These are phyloP conservation scores for Portevinia maculata DNA, from an alignment of 2,888 invertebrate genomes.

Conservation along the genomic window DNA sequence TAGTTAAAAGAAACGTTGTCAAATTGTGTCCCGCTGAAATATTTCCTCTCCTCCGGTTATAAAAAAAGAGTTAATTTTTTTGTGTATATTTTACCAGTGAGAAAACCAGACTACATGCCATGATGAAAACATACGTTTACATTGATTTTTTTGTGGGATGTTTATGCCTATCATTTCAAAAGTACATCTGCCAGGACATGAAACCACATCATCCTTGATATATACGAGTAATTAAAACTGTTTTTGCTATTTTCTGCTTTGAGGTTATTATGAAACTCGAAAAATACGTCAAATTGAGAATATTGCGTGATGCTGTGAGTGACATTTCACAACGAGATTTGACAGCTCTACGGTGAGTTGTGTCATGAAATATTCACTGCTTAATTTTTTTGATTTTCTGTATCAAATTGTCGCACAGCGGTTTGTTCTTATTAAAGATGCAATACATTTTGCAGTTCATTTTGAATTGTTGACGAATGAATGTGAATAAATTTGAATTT, in stretches of 20 bases:
- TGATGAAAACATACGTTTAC: conserved; percentile 3
- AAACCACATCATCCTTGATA: background rate
- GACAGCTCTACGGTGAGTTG: conserved; percentile 46
- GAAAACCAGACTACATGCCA: conserved; percentile 29
- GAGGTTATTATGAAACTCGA: conserved; percentile 5
- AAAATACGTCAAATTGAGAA: conserved; percentile 51
- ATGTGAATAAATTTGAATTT: conserved; percentile 21
- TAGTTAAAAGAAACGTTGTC: too few species aligned
- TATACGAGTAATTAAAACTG: background rate
- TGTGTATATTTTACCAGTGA: conserved; percentile 8
- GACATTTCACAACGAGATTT: conserved; percentile 51
- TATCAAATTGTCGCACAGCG: background rate
- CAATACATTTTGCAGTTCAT: background rate
- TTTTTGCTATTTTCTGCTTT: conserved; percentile 2
- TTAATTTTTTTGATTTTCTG: conserved; percentile 15
- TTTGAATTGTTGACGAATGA: conserved; percentile 5
- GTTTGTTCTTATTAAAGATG: conserved; percentile 4
- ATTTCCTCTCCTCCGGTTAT: too few species aligned
- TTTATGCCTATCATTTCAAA: conserved; percentile 27
- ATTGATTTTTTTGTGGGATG: conserved; percentile 11
- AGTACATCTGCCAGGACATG: conserved; percentile 49
- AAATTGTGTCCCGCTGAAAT: too few species aligned
- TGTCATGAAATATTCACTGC: conserved; percentile 60
- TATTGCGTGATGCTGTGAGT: conserved; percentile 23
- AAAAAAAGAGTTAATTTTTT: too few species aligned